Base-by-base conservation (phyloP, 2,113 vertebrate genomes). In the Willisornis vidua region DNA sequence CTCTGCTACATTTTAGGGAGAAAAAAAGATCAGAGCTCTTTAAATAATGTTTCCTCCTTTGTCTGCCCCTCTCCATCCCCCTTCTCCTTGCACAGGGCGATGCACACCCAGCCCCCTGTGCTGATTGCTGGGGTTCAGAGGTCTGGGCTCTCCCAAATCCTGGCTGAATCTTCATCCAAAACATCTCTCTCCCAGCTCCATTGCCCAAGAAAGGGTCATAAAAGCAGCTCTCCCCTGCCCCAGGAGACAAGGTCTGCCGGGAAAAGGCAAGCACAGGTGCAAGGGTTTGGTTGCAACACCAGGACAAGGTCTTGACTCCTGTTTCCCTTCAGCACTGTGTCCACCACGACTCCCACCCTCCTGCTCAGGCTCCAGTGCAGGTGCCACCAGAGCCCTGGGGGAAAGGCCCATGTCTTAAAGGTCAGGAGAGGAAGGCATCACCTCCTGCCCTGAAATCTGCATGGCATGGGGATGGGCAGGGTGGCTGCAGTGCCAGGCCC, bases 221-320 rank as follows among this genome's bases (percentile, higher is more conserved):
- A 95, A 78, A 88, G 43, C 83, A 57, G 4, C 88, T 92, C 72
- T 25, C 83, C 79, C 45, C 92, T 59, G 17, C 37, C 63, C 75
- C 35, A 3, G 81, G 51, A 94, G 55, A 10, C 48, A 68, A 37
- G 72, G 35, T 19, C 91, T 92, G 86, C 33, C 1, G 6, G 61
- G 57, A 81, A 33, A 15, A 10, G 83, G 12, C 83, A 15, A 54
- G 73, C 76, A 19, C 94, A 95, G 93, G 80, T 95, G 94, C 92
- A 55, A 94, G 92, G 90, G 68, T 90, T 95, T 51, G 57, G 43
- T 92, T 97, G 92, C 94, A 18, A 96, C 90, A 96, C 61, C 65
- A 17, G 65, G 22, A 71, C 92, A 46, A 94, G 90, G 90, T 90
- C 70, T 28, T 84, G 90, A 86, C 92, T 94, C 76, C 70, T 2